These are phyloP conservation scores for Mimumesa dahlbomi DNA, from an alignment of 2,888 invertebrate genomes.

Conservation along the genomic window DNA sequence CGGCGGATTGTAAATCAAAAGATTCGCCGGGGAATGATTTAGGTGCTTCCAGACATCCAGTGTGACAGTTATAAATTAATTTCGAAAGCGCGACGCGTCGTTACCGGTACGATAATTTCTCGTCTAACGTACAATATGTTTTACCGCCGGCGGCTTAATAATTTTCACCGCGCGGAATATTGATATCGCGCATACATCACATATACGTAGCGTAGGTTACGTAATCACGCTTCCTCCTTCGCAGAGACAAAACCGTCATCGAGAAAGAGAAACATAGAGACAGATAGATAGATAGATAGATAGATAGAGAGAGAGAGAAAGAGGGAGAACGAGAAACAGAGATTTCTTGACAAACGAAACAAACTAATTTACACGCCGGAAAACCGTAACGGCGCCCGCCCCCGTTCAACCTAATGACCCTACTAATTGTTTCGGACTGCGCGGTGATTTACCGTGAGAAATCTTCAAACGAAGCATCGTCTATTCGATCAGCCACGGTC, in stretches of 20 bases:
- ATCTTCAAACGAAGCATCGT: conserved; percentile 23
- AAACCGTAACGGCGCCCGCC: conserved; percentile 43
- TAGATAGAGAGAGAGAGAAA: no score
- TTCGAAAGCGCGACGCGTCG: conserved; percentile 14
- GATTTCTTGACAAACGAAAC: conserved; percentile 17
- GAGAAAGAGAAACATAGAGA: no score
- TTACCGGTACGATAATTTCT: conserved; percentile 4
- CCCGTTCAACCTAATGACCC: conserved; percentile 57
- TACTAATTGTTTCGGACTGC: conserved; percentile 61
- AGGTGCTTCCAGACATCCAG: conserved; percentile 6
- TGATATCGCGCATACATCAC: conserved; percentile 7
- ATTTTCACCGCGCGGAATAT: conserved; percentile 24
- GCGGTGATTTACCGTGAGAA: conserved; percentile 63
- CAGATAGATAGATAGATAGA: no score
- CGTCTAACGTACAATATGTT: conserved; percentile 6
- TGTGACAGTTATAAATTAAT: conserved; percentile 32
- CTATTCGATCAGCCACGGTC: not conserved
- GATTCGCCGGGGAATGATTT: conserved; percentile 18
- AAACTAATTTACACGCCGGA: conserved; percentile 44
- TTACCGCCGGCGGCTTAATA: conserved; percentile 13
- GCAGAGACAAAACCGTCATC: not conserved
- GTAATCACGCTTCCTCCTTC: conserved; percentile 5
- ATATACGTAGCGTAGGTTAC: not conserved
- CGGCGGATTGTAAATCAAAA: not conserved
- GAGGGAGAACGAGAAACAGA: no score